phyloP scores from a whole-genome alignment of 1,140 invertebrate species.

The Mercenaria mercenaria region DNA sequence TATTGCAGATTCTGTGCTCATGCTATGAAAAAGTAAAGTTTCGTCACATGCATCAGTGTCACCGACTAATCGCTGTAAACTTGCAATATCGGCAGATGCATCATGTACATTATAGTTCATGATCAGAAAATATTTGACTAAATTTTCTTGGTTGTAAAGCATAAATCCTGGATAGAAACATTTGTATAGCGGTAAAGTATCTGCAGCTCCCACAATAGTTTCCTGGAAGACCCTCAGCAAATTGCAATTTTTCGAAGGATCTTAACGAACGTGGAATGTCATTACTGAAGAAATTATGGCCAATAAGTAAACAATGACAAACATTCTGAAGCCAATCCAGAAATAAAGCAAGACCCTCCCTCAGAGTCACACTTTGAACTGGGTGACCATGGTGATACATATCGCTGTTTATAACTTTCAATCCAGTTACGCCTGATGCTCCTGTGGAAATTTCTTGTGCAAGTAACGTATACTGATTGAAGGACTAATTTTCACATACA shows the following conservation, averaged over 20 bases:
- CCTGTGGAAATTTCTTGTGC: not conserved
- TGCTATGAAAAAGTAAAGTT: too few relatives aligned
- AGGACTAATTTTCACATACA: too few relatives aligned
- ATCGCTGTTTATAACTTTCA: not conserved
- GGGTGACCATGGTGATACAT: constrained; percentile 10
- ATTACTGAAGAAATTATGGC: constrained; percentile 16
- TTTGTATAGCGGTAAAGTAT: not conserved
- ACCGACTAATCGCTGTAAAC: not conserved
- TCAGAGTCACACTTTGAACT: constrained; percentile 4
- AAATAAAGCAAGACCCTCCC: not conserved
- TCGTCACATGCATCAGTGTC: too few relatives aligned
- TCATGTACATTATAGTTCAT: not conserved
- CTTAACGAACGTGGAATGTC: constrained; percentile 3
- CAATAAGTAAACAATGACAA: constrained; percentile 10
- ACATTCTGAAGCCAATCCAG: constrained; percentile 1
- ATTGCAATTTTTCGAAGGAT: constrained; percentile 15
- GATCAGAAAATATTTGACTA: not conserved
- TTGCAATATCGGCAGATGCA: not conserved
- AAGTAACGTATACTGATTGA: constrained; percentile 13
- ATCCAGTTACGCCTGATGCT: not conserved
- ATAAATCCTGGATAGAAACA: not conserved
- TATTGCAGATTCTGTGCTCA: too few relatives aligned
- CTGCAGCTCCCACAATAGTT: not conserved
- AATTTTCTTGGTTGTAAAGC: not conserved
- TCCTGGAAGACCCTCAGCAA: not conserved